Evolutionary conservation across 1,140 invertebrate species (phyloP), one percentile per base, ranked within the genome.

Genomic region (Campoletis sonorensis): DNA sequence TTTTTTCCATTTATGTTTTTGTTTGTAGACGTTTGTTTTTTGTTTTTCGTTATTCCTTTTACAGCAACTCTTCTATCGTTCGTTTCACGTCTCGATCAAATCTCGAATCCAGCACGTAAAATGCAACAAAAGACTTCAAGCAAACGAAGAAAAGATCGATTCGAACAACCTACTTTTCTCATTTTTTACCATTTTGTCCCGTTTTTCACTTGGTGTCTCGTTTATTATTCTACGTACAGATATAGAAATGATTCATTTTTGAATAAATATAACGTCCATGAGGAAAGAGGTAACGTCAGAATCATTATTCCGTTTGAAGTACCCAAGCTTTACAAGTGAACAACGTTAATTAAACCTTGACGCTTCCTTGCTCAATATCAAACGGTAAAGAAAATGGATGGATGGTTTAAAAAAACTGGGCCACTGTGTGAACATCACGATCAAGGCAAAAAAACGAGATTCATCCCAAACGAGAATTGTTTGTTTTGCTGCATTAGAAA

Each of bases 281-380:
- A 40, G 4, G 40, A 45, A 51, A 51, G 40, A 67, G 49, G 10
- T 13, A 21, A 51, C 37, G 30, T 16, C 30, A 4, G n/a, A 54
- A 4, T 16, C 23, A 13, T 40, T 64, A n/a, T 64, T 64, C 30
- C 30, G 0, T 30, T 26, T 33, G 23, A 61, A 67, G 51, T 15
- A 78, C 54, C 64, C 16, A 64, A 64, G 54, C 30, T 78, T 67
- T 26, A 51, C 71, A 49, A 51, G 49, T 26, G 27, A 73, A 40
- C 40, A 8, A 73, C 40, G 71, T 73, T 45, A 73, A 73, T 73
- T 73, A 73, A 73, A 26, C 71, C 71, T 51, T 73, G n/a, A 58
- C 71, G 18, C 18, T 37, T 21, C n/a, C 40, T 26, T 23, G 21
- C 23, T 67, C 61, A 26, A 45, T 45, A 45, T 45, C 40, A 45